A percentile compares a stretch with the other conserved stretches of the same genome.
phyloP scores from a whole-genome alignment of 1,140 invertebrate genomes.

The Heliconius hewitsoni region DNA sequence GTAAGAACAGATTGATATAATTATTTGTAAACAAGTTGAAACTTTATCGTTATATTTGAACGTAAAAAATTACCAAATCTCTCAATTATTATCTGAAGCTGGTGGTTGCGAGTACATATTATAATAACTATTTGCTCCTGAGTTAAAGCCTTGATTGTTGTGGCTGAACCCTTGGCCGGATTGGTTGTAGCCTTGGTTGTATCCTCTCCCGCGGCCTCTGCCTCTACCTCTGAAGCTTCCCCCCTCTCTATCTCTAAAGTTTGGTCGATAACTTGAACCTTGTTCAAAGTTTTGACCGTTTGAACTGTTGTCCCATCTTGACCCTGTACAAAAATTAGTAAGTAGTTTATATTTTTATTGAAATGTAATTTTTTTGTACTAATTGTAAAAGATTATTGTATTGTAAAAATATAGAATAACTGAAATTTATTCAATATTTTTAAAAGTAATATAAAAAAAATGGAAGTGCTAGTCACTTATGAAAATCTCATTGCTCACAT shows the following conservation, averaged over 20 bases:
- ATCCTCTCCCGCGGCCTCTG: conserved; percentile 37
- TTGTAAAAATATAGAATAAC: no score
- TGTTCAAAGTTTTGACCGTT: conserved; percentile 40
- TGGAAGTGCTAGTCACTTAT: no score
- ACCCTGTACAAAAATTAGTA: conserved; percentile 35
- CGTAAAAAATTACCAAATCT: neutral
- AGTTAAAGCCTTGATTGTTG: conserved; percentile 36
- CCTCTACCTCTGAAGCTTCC: conserved; percentile 40
- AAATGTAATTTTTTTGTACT: no score
- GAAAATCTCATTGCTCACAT: no score
- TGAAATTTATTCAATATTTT: no score
- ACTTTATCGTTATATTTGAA: neutral
- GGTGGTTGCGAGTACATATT: conserved; percentile 71
- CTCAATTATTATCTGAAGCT: conserved; percentile 31
- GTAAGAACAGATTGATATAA: neutral
- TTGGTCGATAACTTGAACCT: conserved; percentile 30
- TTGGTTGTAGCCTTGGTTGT: conserved; percentile 38
- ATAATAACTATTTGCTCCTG: conserved; percentile 63
- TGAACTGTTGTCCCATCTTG: conserved; percentile 53
- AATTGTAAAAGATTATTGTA: no score
- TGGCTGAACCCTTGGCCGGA: conserved; percentile 13
- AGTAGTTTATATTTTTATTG: no score
- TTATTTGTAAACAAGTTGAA: neutral
- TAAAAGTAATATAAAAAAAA: no score
- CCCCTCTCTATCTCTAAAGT: conserved; percentile 42